Evolutionary conservation across 2,113 vertebrate genomes (phyloP).

Genomic region (Apistogramma diplotaenia): DNA sequence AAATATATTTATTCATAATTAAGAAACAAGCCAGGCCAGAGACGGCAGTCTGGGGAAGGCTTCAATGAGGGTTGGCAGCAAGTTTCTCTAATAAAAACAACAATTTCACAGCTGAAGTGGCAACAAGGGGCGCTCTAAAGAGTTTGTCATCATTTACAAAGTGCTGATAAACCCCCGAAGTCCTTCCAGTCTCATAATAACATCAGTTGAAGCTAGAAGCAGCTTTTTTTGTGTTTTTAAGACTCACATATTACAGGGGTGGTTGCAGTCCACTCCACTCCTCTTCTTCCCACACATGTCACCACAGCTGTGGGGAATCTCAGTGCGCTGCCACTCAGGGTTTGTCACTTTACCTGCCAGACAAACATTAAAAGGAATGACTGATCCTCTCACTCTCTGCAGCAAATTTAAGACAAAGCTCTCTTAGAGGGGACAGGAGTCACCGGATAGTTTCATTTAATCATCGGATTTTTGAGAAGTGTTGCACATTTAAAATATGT

Average conservation of each 20-base stretch:
- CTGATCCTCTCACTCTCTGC: neutral
- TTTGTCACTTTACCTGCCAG: conserved; percentile 90
- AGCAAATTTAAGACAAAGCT: neutral
- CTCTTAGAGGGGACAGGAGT: neutral
- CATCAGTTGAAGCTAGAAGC: neutral
- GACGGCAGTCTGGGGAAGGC: neutral
- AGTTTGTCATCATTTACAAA: neutral
- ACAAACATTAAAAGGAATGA: neutral
- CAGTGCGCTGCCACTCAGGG: conserved; percentile 95
- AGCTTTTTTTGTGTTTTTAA: neutral
- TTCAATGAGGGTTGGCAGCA: neutral
- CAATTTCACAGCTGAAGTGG: neutral
- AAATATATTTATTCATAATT: neutral
- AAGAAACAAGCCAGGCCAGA: neutral
- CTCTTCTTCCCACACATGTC: conserved; percentile 96
- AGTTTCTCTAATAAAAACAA: neutral
- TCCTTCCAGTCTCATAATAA: neutral
- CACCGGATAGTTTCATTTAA: neutral
- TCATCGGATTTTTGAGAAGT: neutral
- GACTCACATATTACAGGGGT: conserved; percentile 97
- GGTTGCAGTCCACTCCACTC: conserved; percentile 87
- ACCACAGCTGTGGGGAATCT: conserved; percentile 99
- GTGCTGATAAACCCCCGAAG: neutral
- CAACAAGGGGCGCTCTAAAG: neutral
- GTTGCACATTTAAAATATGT: neutral